Conservation (phyloP, 2,888 invertebrate species). For the Crematogaster levior region DNA sequence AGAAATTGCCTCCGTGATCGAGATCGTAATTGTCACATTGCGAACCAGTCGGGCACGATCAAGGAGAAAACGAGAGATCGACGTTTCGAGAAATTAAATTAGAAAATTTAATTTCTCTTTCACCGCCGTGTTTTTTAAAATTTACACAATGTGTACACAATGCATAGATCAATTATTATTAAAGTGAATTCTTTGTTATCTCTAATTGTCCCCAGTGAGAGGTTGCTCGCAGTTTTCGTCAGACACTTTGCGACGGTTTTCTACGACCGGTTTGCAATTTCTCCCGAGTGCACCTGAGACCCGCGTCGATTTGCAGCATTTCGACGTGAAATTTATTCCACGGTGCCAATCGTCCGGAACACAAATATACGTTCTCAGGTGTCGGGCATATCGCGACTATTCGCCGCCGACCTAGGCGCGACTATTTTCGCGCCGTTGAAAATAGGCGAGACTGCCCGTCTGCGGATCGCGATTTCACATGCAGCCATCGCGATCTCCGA, state of each 20-base stretch:
- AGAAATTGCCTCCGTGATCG: neutral
- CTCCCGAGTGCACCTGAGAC: neutral
- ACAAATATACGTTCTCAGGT: conserved; percentile 23
- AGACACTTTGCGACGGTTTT: neutral
- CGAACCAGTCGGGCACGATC: neutral
- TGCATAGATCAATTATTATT: neutral
- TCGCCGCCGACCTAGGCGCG: conserved; percentile 15
- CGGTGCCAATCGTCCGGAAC: neutral
- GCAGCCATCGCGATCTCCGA: conserved; percentile 2
- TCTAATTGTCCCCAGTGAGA: neutral
- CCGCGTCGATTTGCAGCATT: neutral
- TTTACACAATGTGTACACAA: neutral
- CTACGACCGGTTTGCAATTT: neutral
- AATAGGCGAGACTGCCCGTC: conserved; percentile 41
- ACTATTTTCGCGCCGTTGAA: conserved; percentile 47
- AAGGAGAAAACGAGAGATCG: neutral
- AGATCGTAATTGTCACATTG: neutral
- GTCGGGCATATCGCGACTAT: neutral
- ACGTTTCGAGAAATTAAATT: neutral
- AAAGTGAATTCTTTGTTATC: neutral
- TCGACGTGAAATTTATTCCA: neutral
- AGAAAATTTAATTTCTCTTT: neutral
- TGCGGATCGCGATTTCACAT: conserved; percentile 24
- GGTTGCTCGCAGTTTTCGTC: neutral
- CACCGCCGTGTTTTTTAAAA: neutral